phyloP scores from a whole-genome alignment of 23 tunicate species.

The Styela clava region DNA sequence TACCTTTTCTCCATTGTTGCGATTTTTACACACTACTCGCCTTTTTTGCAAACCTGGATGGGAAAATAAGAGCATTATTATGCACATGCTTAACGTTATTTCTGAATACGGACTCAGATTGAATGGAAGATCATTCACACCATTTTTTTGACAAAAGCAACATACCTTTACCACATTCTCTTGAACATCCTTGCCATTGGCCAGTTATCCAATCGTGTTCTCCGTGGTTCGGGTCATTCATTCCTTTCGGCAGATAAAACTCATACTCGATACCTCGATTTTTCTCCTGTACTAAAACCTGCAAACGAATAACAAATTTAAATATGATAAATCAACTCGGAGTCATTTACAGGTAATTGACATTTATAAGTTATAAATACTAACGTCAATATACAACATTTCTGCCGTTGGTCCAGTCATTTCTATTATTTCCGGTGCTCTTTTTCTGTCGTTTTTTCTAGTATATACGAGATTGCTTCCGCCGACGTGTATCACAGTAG shows the following conservation, averaged over 20 bases:
- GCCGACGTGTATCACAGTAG: conserved; percentile 46
- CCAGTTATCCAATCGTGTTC: conserved; percentile 27
- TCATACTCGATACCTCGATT: conserved; percentile 42
- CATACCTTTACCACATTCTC: conserved; percentile 51
- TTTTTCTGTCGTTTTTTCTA: conserved; percentile 33
- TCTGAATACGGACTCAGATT: too few species aligned
- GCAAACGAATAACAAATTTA: neutral
- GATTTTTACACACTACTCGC: conserved; percentile 36
- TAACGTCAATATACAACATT: conserved; percentile 37
- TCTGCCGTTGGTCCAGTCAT: conserved; percentile 60
- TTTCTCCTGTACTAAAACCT: conserved; percentile 44
- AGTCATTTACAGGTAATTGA: too few species aligned
- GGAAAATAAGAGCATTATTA: neutral
- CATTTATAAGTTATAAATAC: neutral
- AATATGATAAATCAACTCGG: neutral
- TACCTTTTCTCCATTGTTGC: conserved; percentile 2
- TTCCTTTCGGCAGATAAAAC: conserved; percentile 42
- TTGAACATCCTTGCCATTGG: conserved; percentile 38
- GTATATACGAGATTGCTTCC: conserved; percentile 41
- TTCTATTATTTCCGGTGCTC: conserved; percentile 49
- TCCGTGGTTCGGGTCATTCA: conserved; percentile 29
- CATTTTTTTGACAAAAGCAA: neutral
- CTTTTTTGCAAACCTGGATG: conserved; percentile 39
- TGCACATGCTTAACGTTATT: too few species aligned
- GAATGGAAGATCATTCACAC: too few species aligned